Base-by-base conservation (phyloP, 2,888 invertebrate genomes). In the Drosophila austrosaltans region DNA sequence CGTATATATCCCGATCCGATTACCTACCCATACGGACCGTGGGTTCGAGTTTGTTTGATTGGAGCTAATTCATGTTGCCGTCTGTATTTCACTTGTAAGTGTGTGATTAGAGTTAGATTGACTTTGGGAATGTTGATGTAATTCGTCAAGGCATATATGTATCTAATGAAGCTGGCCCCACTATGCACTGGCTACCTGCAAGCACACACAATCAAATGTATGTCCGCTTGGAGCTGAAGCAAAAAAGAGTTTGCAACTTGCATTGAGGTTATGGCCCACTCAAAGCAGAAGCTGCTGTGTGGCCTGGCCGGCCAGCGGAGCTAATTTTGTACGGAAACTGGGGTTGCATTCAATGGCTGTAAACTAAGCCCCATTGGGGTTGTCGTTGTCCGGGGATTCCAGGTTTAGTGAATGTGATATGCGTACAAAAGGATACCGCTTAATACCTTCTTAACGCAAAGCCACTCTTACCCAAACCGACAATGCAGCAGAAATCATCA, bases 311-410 rank as follows among this genome's bases (percentile, higher is more conserved):
- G 80, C 79, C 82, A 87, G 85, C 75, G 75, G 54, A 75, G 85
- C 87, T 84, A 87, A 87, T 85, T 85, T 81, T 76, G 78, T 77
- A 72, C 78, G 61, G 68, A 63, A 81, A 75, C 48, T 77, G 77
- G 87, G 80, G 84, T 84, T 80, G 78, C 71, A 69, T 73, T 71
- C 66, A 72, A 66, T 71, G 75, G 6, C 48, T 48, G 44, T 22
- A 8, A 22, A 8, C 20, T 48, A 48, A 48, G 48, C 25, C 25
- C 48, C 16, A 25, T 25, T 48, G 42, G 16, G 42, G 42, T 42
- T 42, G 42, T 6, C 42, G 66, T 53, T 40, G n/a, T 22, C 32
- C 57, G 12, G 64, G 56, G 39, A 30, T 10, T 40, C 53, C 57
- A 58, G 42, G 68, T 54, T 58, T 53, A 54, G 76, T 44, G 66